phyloP scores from a whole-genome alignment of 1,140 invertebrate genomes.

The Proctacanthus coquilletti region DNA sequence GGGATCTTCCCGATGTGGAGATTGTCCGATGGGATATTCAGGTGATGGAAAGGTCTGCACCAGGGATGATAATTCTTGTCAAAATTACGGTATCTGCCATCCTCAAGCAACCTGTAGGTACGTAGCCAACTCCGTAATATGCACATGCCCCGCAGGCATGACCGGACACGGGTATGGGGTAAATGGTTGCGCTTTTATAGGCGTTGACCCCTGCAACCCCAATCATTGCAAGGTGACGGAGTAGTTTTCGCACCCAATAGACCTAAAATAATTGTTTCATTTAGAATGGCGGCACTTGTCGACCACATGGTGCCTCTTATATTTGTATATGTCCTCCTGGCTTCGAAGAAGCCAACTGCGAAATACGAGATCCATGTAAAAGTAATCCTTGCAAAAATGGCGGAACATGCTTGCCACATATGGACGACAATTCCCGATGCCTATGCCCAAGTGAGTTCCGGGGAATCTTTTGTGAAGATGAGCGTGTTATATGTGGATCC shows the following conservation, averaged over 20 bases:
- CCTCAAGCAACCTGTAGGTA: constrained; percentile 61
- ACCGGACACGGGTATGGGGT: constrained; percentile 65
- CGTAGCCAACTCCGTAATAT: constrained; percentile 43
- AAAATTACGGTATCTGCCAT: no score
- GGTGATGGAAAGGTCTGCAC: constrained; percentile 58
- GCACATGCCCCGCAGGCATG: constrained; percentile 66
- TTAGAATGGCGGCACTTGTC: constrained; percentile 62
- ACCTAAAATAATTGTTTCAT: no score
- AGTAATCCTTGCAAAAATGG: constrained; percentile 41
- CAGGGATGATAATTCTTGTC: no score
- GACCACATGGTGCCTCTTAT: constrained; percentile 18
- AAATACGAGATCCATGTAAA: no score
- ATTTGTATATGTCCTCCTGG: constrained; percentile 38
- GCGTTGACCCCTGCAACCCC: constrained; percentile 12
- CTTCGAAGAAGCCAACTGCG: no score
- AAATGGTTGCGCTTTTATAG: constrained; percentile 48
- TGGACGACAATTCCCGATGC: constrained; percentile 31
- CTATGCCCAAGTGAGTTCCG: no score
- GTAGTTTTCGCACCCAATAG: no score
- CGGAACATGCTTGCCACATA: constrained; percentile 57
- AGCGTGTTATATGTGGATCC: no score
- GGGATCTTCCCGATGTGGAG: constrained; percentile 69
- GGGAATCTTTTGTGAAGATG: no score
- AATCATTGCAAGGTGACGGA: constrained; percentile 20
- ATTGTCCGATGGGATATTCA: constrained; percentile 73